A percentile compares a stretch with the other conserved stretches of the same genome.
These are phyloP conservation scores for Tadarida brasiliensis DNA, from an alignment of 2,797 vertebrate species.

Conservation along the genomic window DNA sequence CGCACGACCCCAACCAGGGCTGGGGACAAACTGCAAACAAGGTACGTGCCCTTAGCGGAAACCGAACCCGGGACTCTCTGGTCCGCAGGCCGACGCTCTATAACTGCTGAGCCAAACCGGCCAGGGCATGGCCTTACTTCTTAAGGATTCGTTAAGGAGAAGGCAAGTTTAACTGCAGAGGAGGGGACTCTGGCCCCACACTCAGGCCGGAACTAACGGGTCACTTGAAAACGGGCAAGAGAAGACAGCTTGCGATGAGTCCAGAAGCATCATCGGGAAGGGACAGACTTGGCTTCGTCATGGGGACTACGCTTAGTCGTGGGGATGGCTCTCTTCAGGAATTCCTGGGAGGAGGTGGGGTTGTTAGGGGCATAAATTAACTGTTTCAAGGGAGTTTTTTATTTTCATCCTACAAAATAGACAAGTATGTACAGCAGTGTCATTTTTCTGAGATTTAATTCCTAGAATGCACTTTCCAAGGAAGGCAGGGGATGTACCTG, in stretches of 20 bases:
- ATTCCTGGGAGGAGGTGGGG: neutral
- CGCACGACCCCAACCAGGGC: too few species aligned
- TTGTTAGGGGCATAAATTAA: neutral
- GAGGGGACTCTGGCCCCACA: neutral
- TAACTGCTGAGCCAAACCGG: too few species aligned
- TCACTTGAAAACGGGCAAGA: neutral
- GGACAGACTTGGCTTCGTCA: neutral
- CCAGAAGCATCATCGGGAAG: neutral
- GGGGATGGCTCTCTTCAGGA: neutral
- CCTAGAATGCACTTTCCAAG: neutral
- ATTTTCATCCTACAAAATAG: neutral
- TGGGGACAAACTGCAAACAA: too few species aligned
- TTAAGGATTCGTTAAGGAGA: neutral
- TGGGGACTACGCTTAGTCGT: neutral
- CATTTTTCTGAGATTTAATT: neutral
- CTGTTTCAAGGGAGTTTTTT: neutral
- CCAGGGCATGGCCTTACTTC: neutral
- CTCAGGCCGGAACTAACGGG: neutral
- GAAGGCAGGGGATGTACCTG: neutral
- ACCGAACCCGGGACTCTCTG: too few species aligned
- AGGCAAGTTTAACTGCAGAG: neutral
- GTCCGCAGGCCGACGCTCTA: too few species aligned
- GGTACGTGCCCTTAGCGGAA: too few species aligned
- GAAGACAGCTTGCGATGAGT: neutral
- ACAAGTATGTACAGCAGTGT: neutral